Conservation (phyloP, 2,888 invertebrate species). For the Aspidiotus destructor region DNA sequence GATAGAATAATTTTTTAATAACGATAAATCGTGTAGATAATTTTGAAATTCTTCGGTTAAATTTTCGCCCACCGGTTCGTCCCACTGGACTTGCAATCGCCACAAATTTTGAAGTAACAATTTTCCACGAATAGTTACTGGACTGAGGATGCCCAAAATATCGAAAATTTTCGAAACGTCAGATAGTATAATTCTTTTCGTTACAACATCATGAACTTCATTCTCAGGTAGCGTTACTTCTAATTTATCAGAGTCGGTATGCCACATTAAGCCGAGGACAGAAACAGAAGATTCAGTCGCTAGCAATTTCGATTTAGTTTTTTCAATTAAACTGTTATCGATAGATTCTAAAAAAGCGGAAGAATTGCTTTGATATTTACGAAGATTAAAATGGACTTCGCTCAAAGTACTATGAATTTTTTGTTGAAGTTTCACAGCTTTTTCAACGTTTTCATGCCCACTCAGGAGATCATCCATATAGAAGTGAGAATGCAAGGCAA, state of each 20-base stretch:
- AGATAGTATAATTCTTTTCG: conserved; percentile 36
- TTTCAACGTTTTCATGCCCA: conserved; percentile 36
- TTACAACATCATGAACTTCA: not conserved
- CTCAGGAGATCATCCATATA: no score
- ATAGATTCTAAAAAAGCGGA: not conserved
- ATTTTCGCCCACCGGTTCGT: conserved; percentile 34
- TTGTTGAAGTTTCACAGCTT: conserved; percentile 34
- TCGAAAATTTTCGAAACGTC: conserved; percentile 37
- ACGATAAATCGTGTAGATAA: conserved; percentile 8
- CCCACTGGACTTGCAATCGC: conserved; percentile 36
- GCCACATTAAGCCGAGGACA: conserved; percentile 32
- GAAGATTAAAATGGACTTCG: conserved; percentile 32
- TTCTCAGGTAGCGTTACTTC: not conserved
- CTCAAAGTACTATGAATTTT: conserved; percentile 31
- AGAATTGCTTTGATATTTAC: conserved; percentile 38
- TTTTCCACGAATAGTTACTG: conserved; percentile 37
- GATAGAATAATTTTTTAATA: conserved; percentile 8
- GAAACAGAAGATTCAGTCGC: not conserved
- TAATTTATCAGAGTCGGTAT: conserved; percentile 28
- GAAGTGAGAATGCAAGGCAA: conserved; percentile 36
- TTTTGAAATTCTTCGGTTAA: not conserved
- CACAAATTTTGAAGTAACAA: conserved; percentile 36
- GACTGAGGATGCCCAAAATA: conserved; percentile 37
- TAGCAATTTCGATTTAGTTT: not conserved
- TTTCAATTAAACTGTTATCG: conserved; percentile 15